Percentiles rank a stretch among this genome's conserved stretches.
These are phyloP conservation scores for Drosophila anomalata DNA, from an alignment of 2,888 invertebrate genomes.

Conservation along the genomic window DNA sequence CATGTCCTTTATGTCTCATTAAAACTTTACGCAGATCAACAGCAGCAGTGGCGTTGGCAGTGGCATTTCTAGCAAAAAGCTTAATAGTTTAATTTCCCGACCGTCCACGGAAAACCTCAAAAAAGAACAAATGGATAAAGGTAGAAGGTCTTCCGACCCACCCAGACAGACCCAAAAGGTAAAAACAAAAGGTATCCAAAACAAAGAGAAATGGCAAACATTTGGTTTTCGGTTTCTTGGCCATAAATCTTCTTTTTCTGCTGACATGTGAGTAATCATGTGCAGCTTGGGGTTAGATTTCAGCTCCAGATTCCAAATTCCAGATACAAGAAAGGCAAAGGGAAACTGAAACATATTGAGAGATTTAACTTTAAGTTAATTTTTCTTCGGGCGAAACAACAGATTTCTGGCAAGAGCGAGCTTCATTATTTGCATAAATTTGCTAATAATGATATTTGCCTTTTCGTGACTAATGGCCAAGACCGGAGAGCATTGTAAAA, in stretches of 20 bases:
- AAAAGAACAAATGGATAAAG: slow-evolving; percentile 15
- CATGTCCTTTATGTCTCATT: slow-evolving; percentile 63
- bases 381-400: slow-evolving; percentile 8
- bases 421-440: slow-evolving; percentile 3
- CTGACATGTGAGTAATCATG: slow-evolving; percentile 47
- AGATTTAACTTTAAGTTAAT: slow-evolving; percentile 17
- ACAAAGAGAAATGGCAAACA: slow-evolving; percentile 46
- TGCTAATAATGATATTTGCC: slow-evolving; percentile 13
- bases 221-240: slow-evolving; percentile 45
- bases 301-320: slow-evolving; percentile 11
- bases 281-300: slow-evolving; percentile 27
- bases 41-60: slow-evolving; percentile 12
- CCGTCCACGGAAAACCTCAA: slow-evolving; percentile 8
- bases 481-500: slow-evolving; percentile 26
- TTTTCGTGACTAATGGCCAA: background rate
- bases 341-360: background rate
- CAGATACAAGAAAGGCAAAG: background rate
- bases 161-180: slow-evolving; percentile 23
- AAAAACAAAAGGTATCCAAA: slow-evolving; percentile 44
- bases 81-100: slow-evolving; percentile 75
- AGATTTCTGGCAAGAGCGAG: background rate
- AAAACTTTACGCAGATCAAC: slow-evolving; percentile 60
- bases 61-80: slow-evolving; percentile 25
- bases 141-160: slow-evolving; percentile 10
- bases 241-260: slow-evolving; percentile 65